Base-by-base conservation (phyloP, 2,797 vertebrate species). In the Acanthurus tractus region DNA sequence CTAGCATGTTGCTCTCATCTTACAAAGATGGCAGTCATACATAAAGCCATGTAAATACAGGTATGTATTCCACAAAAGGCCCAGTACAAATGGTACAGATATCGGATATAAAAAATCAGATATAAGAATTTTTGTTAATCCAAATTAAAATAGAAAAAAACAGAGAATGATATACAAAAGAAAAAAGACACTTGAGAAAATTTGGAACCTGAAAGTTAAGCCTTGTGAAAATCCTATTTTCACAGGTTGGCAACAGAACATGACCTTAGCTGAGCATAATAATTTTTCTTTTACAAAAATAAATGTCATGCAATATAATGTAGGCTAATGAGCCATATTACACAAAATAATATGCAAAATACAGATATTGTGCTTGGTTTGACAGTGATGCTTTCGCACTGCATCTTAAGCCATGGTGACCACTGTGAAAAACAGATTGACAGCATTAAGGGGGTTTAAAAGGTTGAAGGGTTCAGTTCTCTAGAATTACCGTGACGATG, bases 401-500 rank as follows among this genome's bases (percentile, higher is more conserved):
- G 17, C 13, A 49, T 45, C 50, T 4, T 57, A 36, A 62, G 36
- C 22, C 72, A 17, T 8, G 3, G 13, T 42, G 44, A 42, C 54
- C 17, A 13, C 13, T 36, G 64, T n/a, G 38, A 45, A 75, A 38
- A 20, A 59, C 23, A 29, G 15, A 12, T 55, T 54, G 8, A 56
- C 38, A 42, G 13, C 20, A 34, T 52, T 17, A 70, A 34, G n/a
- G 3, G 29, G 8, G 42, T 42, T 61, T 66, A 10, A 57, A 73
- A 63, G 23, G 38, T 46, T 0, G 0, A 2, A 0, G n/a, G n/a
- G 57, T 64, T 70, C 1, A 46, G 0, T 3, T 57, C 14, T 50
- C 7, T 0, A 15, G 17, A 0, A 0, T 96, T 82, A 96, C 95
- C 0, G 94, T 97, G 52, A 87, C 95, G 0, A 91, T 86, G 3